A percentile compares a stretch with the other conserved stretches of the same genome.
Evolutionary conservation across 2,113 vertebrate species (phyloP).

Genomic region (Paracyprichromis sp.): DNA sequence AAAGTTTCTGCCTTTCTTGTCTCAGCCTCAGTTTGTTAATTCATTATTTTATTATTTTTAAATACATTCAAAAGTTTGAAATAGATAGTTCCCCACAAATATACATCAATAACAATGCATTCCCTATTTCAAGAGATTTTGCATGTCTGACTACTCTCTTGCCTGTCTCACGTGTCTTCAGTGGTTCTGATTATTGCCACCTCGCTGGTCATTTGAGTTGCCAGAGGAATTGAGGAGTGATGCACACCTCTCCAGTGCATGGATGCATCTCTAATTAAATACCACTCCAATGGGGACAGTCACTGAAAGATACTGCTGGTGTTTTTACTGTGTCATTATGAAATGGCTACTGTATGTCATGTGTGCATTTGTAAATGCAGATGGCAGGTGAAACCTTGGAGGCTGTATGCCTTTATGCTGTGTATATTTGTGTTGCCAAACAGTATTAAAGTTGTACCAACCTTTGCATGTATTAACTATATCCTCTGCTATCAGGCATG

Average conservation of each 20-base stretch:
- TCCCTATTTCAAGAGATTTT: neutral
- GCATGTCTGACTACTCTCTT: neutral
- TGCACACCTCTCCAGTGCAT: constrained; percentile 5
- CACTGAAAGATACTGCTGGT: neutral
- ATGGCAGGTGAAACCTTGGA: neutral
- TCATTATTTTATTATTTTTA: neutral
- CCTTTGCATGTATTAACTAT: constrained; percentile 9
- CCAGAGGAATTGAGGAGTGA: constrained; percentile 26
- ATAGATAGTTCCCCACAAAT: neutral
- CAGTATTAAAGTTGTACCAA: neutral
- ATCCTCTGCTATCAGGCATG: neutral
- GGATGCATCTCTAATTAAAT: neutral
- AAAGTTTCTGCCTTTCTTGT: neutral
- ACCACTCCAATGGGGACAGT: neutral
- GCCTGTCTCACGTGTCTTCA: constrained; percentile 17
- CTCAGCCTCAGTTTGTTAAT: neutral
- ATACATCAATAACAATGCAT: neutral
- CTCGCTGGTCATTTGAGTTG: constrained; percentile 36
- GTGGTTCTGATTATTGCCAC: constrained; percentile 50
- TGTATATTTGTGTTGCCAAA: neutral
- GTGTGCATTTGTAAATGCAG: neutral
- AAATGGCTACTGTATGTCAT: neutral
- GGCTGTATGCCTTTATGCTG: neutral
- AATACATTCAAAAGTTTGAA: neutral
- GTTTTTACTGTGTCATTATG: neutral